Evolutionary conservation across 2,797 vertebrate genomes (phyloP).

Genomic region (Myotis myotis): DNA sequence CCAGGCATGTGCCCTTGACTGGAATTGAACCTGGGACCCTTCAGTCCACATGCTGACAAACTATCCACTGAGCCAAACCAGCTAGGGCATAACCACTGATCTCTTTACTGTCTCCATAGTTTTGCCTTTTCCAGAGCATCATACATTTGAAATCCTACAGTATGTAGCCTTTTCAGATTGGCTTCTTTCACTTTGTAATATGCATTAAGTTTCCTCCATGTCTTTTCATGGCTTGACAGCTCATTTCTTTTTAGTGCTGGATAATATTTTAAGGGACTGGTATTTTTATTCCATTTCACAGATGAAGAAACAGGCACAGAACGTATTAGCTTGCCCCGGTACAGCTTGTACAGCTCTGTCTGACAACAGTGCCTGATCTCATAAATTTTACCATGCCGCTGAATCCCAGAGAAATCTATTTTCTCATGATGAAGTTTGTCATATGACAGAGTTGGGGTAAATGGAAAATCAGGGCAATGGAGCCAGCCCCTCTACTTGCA

Average conservation of each 20-base stretch:
- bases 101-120: not conserved
- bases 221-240: not conserved
- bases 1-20: not conserved
- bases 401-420: not conserved
- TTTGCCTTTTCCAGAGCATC: conserved; percentile 29
- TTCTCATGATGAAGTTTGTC: not conserved
- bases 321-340: not conserved
- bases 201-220: not conserved
- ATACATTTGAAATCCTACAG: not conserved
- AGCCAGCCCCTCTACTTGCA: not conserved
- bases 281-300: not conserved
- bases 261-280: not conserved
- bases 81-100: not conserved
- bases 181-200: conserved; percentile 4
- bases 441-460: not conserved
- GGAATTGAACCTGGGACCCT: too few relatives aligned
- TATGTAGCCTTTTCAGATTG: not conserved
- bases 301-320: conserved; percentile 6
- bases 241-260: conserved; percentile 13
- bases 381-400: not conserved
- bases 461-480: not conserved
- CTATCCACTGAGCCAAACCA: too few relatives aligned
- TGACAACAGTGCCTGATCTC: not conserved
- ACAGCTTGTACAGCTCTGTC: not conserved
- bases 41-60: too few relatives aligned